Evolutionary conservation across 2,113 vertebrate genomes (phyloP), one percentile per base, ranked within the genome.

Genomic region (Pitta sordida): DNA sequence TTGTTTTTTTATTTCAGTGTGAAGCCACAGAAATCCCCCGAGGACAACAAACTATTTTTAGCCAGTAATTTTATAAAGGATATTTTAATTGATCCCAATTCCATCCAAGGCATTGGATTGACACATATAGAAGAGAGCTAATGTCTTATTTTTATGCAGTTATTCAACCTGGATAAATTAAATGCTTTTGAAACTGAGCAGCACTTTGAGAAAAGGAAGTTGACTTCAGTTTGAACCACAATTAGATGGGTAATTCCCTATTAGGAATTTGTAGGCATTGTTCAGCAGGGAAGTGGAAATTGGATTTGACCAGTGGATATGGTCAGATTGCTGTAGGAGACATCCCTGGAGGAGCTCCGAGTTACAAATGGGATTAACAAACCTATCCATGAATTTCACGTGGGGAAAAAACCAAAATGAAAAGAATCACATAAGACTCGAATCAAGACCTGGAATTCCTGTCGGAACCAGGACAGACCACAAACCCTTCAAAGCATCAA

Each of bases 381-480:
- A 56, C 0, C 0, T 2, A 53, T 3, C 27, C 13, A 20, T 12
- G 49, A 19, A n/a, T 41, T 37, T 18, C n/a, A 52, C 2, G 15
- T 8, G 24, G 20, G 15, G 58, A 67, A 71, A 67, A 71, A 83
- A 59, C 0, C 0, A 0, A 1, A 6, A 34, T 3, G 4, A 52
- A n/a, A 79, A 79, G 20, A n/a, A 90, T 21, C n/a, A 52, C 13
- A 1, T 3, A 27, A 43, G 13, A n/a, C 19, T 30, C 20, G 11
- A 69, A 80, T 41, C 2, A 1, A 86, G 48, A 63, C n/a, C 8
- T 55, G 26, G 11, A 17, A 39, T 55, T 74, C 51, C 68, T 15
- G 32, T 17, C 37, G 2, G 1, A 56, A 86, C 36, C 20, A 26
- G 32, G 49, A 34, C 0, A 21, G 0, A 41, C 12, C 67, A 59